Evolutionary conservation across 2,888 invertebrate genomes (phyloP).

Genomic region (Romanomermis culicivorax): DNA sequence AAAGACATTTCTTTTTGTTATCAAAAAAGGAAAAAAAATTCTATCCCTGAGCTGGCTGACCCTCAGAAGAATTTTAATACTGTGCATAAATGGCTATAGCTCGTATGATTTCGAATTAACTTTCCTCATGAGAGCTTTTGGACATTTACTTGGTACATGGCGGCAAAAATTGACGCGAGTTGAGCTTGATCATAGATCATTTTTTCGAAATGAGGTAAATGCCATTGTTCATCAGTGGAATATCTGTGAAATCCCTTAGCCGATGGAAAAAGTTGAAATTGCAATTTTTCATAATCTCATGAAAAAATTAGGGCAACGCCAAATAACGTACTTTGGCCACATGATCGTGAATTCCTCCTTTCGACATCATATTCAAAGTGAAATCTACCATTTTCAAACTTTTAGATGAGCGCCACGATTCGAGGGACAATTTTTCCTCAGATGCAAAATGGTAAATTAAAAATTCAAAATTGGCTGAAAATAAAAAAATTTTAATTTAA

Average conservation of each 20-base stretch:
- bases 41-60: too few species aligned
- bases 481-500: too few species aligned
- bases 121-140: too few species aligned
- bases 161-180: conserved; percentile 51
- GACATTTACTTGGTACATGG: conserved; percentile 41
- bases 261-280: too few species aligned
- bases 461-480: conserved; percentile 51
- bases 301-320: too few species aligned
- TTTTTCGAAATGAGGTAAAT: conserved; percentile 91
- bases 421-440: conserved; percentile 33
- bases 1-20: too few species aligned
- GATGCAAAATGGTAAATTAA: conserved; percentile 48
- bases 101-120: too few species aligned
- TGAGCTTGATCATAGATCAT: conserved; percentile 94
- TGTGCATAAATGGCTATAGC: too few species aligned
- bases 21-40: too few species aligned
- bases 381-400: conserved; percentile 48
- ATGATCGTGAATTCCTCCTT: conserved; percentile 86
- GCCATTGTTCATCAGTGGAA: conserved; percentile 76
- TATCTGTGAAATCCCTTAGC: conserved; percentile 49
- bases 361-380: conserved; percentile 61
- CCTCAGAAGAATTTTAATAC: too few species aligned
- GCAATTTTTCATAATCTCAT: too few species aligned
- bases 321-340: conserved; percentile 40
- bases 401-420: conserved; percentile 18